Conservation (phyloP, 2,888 invertebrate genomes). For the Calliopum simillimum region DNA sequence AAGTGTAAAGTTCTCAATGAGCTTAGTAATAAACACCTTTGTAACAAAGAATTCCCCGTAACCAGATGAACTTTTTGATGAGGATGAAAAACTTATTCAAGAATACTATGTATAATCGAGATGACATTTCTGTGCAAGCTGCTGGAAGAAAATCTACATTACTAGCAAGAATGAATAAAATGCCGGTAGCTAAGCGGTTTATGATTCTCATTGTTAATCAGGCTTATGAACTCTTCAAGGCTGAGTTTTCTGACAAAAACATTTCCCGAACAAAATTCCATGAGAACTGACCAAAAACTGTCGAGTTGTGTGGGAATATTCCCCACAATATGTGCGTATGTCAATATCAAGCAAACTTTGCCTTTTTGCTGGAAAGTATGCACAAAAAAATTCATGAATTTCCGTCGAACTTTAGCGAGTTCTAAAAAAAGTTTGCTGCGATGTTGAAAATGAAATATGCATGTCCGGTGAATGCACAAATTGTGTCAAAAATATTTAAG, state of each 20-base stretch:
- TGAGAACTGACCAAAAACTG: not conserved
- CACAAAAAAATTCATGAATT: not conserved
- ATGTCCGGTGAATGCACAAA: not conserved
- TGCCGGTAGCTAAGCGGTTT: not conserved
- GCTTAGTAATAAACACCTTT: constrained; percentile 3
- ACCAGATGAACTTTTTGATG: not conserved
- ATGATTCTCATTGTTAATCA: not conserved
- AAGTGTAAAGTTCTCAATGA: not conserved
- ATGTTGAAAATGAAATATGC: not conserved
- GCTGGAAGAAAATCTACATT: not conserved
- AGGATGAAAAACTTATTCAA: not conserved
- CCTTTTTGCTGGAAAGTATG: constrained; percentile 5
- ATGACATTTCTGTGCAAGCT: not conserved
- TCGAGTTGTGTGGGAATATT: not conserved
- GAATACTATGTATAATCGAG: not conserved
- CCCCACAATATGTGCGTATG: constrained; percentile 2
- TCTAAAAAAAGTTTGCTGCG: constrained; percentile 1
- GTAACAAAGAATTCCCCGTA: not conserved
- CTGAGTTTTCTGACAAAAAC: not conserved
- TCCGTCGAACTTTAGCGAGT: not conserved
- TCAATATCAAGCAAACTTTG: not conserved
- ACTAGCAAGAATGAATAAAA: not conserved
- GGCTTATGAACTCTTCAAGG: not conserved
- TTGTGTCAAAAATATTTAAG: no score
- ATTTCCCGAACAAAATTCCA: not conserved